Evolutionary conservation across 2,113 vertebrate species (phyloP), one percentile per base, ranked within the genome.

Genomic region (Rallus limicola): DNA sequence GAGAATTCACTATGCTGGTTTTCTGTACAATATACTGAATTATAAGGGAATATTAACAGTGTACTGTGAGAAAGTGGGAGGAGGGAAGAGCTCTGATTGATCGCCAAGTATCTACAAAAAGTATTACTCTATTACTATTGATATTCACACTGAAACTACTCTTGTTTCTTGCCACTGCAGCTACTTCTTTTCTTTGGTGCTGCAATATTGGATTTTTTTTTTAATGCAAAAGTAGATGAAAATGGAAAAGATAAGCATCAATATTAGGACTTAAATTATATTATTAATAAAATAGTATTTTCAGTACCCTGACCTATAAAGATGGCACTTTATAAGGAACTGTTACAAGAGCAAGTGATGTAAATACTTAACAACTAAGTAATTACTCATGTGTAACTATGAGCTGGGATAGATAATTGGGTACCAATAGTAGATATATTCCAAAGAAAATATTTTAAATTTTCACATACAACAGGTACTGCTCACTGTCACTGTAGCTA

Each of bases 11-110:
- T 90, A 13, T 29, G 6, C 19, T 86, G 9, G 17, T 21, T 90
- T 71, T 52, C 40, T 77, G 36, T 77, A 63, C 36, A 86, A 75
- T 68, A 84, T 42, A 71, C 2, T 38, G 44, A 70, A 68, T 44
- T 12, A 79, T 74, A 86, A 86, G 13, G 7, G 74, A 86, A 23
- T 82, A 62, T 10, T 48, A 69, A 87, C 8, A 64, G 36, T 4
- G 14, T 68, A n/a, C 8, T 36, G 18, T 44, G 17, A 74, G 38
- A 77, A 77, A 56, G 16, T 6, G 20, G 9, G 3, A 4, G 1
- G 1, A 3, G 5, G 0, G 2, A 48, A 62, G 2, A 11, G 25
- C 20, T 82, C 11, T 10, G 53, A 7, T 0, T 40, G 42, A 38
- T 9, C 67, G 11, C 4, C 38, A 88, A 31, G 4, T n/a, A 34